Conservation (phyloP, 2,888 invertebrate species). For the Leistus spinibarbis region DNA sequence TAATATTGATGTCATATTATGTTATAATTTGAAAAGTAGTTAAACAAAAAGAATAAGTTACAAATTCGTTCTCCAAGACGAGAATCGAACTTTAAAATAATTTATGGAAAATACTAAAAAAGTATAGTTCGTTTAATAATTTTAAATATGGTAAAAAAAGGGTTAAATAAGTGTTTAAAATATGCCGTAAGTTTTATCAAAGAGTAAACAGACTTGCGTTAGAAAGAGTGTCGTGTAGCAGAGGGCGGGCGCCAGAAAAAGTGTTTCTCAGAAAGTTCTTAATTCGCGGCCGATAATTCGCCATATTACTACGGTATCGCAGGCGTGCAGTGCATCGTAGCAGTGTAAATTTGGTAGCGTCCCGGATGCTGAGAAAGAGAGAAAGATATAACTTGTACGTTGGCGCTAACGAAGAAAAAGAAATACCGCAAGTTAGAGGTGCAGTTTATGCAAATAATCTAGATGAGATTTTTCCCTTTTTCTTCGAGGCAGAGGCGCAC, state of each 20-base stretch:
- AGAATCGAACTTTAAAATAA: too few relatives aligned
- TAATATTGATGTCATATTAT: too few relatives aligned
- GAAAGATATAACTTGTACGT: constrained; percentile 40
- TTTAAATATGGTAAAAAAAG: background rate
- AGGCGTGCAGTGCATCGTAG: constrained; percentile 50
- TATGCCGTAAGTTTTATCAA: background rate
- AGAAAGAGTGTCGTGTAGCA: background rate
- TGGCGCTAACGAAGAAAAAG: constrained; percentile 41
- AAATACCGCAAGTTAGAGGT: constrained; percentile 45
- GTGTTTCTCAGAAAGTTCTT: constrained; percentile 51
- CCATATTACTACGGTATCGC: constrained; percentile 57
- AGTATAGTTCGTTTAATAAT: too few relatives aligned
- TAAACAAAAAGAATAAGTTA: too few relatives aligned
- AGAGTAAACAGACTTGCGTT: background rate
- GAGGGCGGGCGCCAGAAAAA: background rate
- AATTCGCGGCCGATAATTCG: constrained; percentile 57
- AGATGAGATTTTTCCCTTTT: constrained; percentile 59
- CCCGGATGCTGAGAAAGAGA: constrained; percentile 23
- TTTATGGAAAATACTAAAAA: too few relatives aligned
- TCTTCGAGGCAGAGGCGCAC: constrained; percentile 41
- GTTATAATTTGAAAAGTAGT: too few relatives aligned
- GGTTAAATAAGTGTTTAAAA: background rate
- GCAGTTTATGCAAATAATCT: constrained; percentile 60
- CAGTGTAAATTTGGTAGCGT: constrained; percentile 37
- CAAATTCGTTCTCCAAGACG: too few relatives aligned